Percentiles rank a stretch among this genome's conserved stretches.
Conservation (phyloP, 2,113 vertebrate species). For the Chiloscyllium plagiosum region DNA sequence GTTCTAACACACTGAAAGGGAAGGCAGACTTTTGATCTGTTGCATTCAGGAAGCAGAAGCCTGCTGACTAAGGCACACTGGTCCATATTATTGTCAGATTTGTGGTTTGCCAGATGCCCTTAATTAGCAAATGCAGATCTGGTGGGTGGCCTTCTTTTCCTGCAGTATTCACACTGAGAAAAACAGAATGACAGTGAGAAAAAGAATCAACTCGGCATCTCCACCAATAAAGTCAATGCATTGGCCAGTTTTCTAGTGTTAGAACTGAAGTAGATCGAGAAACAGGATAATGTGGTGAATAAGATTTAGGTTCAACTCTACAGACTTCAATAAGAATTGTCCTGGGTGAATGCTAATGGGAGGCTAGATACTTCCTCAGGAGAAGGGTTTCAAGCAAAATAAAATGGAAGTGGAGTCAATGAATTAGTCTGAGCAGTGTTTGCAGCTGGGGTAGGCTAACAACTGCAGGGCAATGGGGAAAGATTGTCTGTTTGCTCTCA, state of each 20-base stretch:
- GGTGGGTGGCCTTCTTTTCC: background rate
- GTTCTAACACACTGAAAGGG: background rate
- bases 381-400: background rate
- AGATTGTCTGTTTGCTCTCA: background rate
- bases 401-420: background rate
- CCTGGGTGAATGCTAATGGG: background rate
- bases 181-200: background rate
- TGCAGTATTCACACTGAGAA: background rate
- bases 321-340: background rate
- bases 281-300: no score
- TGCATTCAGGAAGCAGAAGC: background rate
- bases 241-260: background rate
- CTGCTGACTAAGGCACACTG: background rate
- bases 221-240: background rate
- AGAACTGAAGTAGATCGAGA: background rate
- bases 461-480: background rate
- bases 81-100: background rate
- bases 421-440: background rate
- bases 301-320: background rate
- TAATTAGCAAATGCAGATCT: background rate
- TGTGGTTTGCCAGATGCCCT: background rate
- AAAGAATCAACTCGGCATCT: background rate
- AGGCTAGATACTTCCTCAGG: background rate
- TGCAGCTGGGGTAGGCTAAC: background rate
- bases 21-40: background rate